Base-by-base conservation (phyloP, 92 coral and sea anemone species). In the Porites rus region DNA sequence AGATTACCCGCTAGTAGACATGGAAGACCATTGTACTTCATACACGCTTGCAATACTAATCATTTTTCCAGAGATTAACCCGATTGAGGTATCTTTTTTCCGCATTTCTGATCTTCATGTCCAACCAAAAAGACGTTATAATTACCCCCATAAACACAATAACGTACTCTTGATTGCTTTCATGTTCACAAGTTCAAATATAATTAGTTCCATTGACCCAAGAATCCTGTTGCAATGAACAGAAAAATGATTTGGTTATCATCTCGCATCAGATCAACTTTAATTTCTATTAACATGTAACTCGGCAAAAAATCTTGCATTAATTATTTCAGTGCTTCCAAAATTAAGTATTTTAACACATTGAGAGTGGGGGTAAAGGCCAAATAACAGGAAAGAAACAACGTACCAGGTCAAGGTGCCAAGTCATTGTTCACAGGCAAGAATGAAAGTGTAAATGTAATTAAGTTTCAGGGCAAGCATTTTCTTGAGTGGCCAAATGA, bases 21-120 rank as follows among this genome's bases (percentile, higher is more conserved):
- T 16, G 52, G 12, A 1, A 17, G 21, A 58, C 52, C 38, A 56
- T 76, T 28, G 52, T 60, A 9, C 52, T 2, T 21, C 43, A 76
- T 56, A 38, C 46, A 76, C 43, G 65, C 28, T 58, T 76, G 21
- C 17, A 54, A 76, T 60, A 18, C 69, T 60, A n/a, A 18, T 31
- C 51, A 76, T 76, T 25, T 60, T 76, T 76, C 28, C 69, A 31
- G 60, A 76, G 80, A 76, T 76, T 60, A 54, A 28, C 43, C 20
- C 14, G 67, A 76, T 58, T 10, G 25, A 24, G 31, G 5, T 4
- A 4, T 38, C 51, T 53, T 16, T 9, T 20, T 9, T 22, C 43
- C 18, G 22, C 69, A 20, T 16, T 7, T 24, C 69, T 4, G 31
- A 50, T 28, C 8, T 20, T 8, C 28, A 28, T 24, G 6, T 14